Evolutionary conservation across 2,113 vertebrate species (phyloP), one percentile per base, ranked within the genome.

Genomic region (Takifugu flavidus): DNA sequence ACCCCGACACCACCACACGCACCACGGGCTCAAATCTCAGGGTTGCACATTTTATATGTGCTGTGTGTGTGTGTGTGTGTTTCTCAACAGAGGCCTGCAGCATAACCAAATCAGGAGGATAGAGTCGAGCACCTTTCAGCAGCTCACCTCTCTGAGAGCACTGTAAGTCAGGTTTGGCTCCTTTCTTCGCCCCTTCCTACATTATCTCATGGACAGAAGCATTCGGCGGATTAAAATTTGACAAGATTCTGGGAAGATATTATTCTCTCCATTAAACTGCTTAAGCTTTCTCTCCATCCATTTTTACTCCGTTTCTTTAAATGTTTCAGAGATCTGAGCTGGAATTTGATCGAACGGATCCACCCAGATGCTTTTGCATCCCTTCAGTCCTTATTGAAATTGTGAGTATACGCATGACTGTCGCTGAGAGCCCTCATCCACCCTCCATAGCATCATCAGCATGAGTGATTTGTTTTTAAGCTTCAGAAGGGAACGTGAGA

Each of bases 21-120:
- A 68, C 64, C 20, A n/a, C 8, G 47, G 64, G 47, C n/a, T 25
- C 26, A 53, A 1, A 4, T 1, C 14, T 51, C 44, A 6, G n/a
- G 31, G 29, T 46, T 13, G 26, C 29, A 6, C 34, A 39, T 2
- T 43, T 56, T 14, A 14, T 6, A 44, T 15, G 6, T 12, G 6
- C 4, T 49, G n/a, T 31, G 5, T 20, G 8, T 12, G 31, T 6
- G 34, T 57, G 39, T 52, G 15, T 42, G 1, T 62, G 0, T 75
- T 72, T 79, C 84, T 79, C 62, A 80, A 83, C 87, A 98, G 96
- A 2, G 93, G 93, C 53, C 93, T 98, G 56, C 95, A 95, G 79
- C 93, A 97, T 84, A 98, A 98, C 86, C 89, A 83, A 67, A 94
- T 98, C 86, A 89, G 76, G 5, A 91, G 91, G 82, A 91, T 98